A percentile compares a stretch with the other conserved stretches of the same genome.
Conservation (phyloP, 2,888 invertebrate genomes). For the Andrena hattorfiana region DNA sequence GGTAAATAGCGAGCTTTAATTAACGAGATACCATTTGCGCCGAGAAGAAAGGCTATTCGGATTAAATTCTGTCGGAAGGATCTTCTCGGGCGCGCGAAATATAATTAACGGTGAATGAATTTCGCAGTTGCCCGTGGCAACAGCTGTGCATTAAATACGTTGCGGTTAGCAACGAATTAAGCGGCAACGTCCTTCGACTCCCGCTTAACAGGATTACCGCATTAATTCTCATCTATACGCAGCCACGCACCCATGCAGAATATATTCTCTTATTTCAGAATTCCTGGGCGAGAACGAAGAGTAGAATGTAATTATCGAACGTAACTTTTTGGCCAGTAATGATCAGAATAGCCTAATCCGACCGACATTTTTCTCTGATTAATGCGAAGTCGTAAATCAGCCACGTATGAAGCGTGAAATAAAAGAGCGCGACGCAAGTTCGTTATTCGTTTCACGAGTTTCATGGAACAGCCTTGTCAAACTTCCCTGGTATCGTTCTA, state of each 20-base stretch:
- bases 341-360: too few species aligned
- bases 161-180: conserved; percentile 6
- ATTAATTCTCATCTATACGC: background rate
- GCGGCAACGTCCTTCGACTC: background rate
- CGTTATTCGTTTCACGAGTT: background rate
- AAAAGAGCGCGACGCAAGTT: background rate
- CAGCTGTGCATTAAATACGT: conserved; percentile 5
- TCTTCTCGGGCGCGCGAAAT: background rate
- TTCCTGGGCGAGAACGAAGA: too few species aligned
- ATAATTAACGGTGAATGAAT: conserved; percentile 26
- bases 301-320: too few species aligned
- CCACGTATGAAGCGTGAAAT: background rate
- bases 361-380: too few species aligned
- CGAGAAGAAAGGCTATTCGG: background rate
- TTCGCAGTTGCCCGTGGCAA: conserved; percentile 8
- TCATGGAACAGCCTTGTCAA: background rate
- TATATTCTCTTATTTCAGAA: too few species aligned
- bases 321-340: too few species aligned
- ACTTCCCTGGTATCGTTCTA: background rate
- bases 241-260: background rate
- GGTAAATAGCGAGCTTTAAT: background rate
- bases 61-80: background rate
- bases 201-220: background rate
- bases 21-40: background rate
- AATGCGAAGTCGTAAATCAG: too few species aligned